Percentiles rank a stretch among this genome's conserved stretches.
Evolutionary conservation across 2,888 invertebrate species (phyloP).

Genomic region (Eristalis tenax): DNA sequence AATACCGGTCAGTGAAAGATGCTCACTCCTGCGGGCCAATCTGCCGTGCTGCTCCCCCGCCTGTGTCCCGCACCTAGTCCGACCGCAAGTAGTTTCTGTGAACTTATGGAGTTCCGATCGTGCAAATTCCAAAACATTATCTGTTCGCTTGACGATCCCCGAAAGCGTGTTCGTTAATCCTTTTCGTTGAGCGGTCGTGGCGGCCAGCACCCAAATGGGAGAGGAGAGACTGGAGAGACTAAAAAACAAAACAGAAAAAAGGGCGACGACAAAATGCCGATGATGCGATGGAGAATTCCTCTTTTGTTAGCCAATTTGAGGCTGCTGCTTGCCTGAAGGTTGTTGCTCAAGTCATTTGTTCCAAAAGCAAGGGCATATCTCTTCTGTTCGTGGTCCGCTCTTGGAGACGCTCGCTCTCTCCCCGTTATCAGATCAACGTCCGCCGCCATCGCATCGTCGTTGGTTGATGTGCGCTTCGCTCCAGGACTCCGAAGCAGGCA

Average conservation of each 20-base stretch:
- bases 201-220: constrained; percentile 24
- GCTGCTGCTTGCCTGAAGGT: constrained; percentile 57
- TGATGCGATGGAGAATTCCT: constrained; percentile 55
- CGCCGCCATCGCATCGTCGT: constrained; percentile 35
- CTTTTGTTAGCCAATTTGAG: constrained; percentile 57
- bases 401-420: not conserved
- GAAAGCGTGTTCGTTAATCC: constrained; percentile 69
- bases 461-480: constrained; percentile 32
- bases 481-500: constrained; percentile 49
- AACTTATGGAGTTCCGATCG: constrained; percentile 48
- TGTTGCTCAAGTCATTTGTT: constrained; percentile 70
- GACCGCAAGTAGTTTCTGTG: not conserved
- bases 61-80: not conserved
- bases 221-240: not conserved
- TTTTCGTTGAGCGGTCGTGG: constrained; percentile 4
- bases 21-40: constrained; percentile 27
- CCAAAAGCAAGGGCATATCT: constrained; percentile 50
- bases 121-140: constrained; percentile 69
- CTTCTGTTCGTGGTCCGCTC: not conserved
- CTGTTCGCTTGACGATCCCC: constrained; percentile 53
- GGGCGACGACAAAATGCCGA: not conserved
- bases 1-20: constrained; percentile 39
- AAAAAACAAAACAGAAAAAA: not conserved
- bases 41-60: constrained; percentile 4
- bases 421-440: constrained; percentile 67